Evolutionary conservation across 1,140 invertebrate species (phyloP), one percentile per base, ranked within the genome.

Genomic region (Heliothis virescens): DNA sequence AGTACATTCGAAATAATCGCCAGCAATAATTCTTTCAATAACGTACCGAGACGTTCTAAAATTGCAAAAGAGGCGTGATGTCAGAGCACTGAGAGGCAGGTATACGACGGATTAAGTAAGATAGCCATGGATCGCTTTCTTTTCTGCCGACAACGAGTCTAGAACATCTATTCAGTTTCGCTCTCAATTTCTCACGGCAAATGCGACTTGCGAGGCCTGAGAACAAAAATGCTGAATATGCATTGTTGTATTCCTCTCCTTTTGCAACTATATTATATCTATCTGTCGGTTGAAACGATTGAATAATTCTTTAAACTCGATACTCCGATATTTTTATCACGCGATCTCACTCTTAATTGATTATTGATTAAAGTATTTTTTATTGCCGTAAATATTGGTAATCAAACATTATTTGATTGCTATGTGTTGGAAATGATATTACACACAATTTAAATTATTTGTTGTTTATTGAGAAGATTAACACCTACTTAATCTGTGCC

Each of bases 111-210:
- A 89, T 91, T 89, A 92, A 88, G 86, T 88, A 87, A 91, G 86
- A 90, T 86, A 83, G 79, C 63, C 29, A 62, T 57, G 52, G 62
- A 90, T 92, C 89, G 87, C 87, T 91, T 91, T 91, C 90, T 91
- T 92, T 91, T 90, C 83, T 80, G 71, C 83, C 83, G 72, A 69
- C 69, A 81, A 79, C 79, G 81, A 85, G 73, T 85, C 82, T 75
- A 79, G 13, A 50, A 81, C 81, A 80, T 86, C 82, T 83, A 87
- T 89, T 87, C 84, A 85, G 81, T 73, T 82, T 71, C 81, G 89
- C 86, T 90, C 87, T 87, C 85, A 83, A 86, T 90, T 92, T 91
- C 89, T 90, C 89, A 91, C 87, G 89, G 82, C 79, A 62, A 26
- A 29, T 60, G 79, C 77, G 73, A 79, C 21, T n/a, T 65, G 76